Evolutionary conservation across 2,888 invertebrate species (phyloP).

Genomic region (Formica aserva): DNA sequence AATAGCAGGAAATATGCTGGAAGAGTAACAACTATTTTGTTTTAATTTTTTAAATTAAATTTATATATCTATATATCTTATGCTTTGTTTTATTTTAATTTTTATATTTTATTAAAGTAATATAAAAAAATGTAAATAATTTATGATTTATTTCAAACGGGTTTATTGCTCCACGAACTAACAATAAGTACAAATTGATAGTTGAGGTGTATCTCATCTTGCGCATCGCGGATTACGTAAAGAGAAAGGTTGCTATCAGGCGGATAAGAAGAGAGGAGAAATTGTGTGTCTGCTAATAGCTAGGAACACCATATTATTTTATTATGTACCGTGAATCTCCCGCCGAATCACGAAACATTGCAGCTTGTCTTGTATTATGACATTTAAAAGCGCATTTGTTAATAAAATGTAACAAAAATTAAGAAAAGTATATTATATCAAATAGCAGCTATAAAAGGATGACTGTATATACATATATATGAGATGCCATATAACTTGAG

Average conservation of each 20-base stretch:
- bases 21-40: not conserved
- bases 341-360: not conserved
- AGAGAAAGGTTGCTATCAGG: constrained; percentile 80
- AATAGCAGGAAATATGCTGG: not conserved
- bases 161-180: constrained; percentile 6
- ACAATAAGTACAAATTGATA: constrained; percentile 48
- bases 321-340: constrained; percentile 54
- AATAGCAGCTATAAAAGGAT: not conserved
- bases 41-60: not conserved
- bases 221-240: constrained; percentile 75
- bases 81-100: not conserved
- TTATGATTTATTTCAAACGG: not conserved
- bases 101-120: not conserved
- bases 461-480: not conserved
- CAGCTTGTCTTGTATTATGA: not conserved
- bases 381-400: not conserved
- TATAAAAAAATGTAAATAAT: not conserved
- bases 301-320: constrained; percentile 55
- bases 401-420: not conserved
- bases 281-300: constrained; percentile 63
- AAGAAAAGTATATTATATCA: not conserved
- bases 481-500: not conserved
- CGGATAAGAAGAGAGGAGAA: constrained; percentile 71
- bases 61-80: not conserved
- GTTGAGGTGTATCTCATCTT: constrained; percentile 61